Base-by-base conservation (phyloP, 2,888 invertebrate genomes). In the Nebria brevicollis region DNA sequence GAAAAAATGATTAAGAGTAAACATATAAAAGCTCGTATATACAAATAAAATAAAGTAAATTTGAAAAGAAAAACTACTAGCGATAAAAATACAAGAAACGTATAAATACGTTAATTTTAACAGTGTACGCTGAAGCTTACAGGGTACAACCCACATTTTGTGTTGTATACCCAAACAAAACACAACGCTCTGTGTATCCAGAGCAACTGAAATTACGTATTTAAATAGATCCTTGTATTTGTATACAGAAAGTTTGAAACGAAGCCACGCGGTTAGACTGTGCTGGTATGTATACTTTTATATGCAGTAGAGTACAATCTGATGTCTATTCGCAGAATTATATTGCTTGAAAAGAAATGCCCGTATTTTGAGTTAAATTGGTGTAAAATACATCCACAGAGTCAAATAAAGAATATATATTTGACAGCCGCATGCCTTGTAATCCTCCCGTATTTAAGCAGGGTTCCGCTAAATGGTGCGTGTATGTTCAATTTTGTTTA, bases 301-400 rank as follows among this genome's bases (percentile, higher is more conserved):
- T 15, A 7, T 34, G 68, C 20, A 11, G 68, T 11, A 15, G 4
- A 10, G 66, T 65, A 78, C 78, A 73, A 15, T 78, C 78, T 74
- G 41, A 42, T n/a, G 15, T 42, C 42, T 20, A 20, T 74, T 74
- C 73, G 66, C 78, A 78, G 75, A 66, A 72, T 81, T 81, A 81
- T 81, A 81, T 81, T 77, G 81, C 77, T 81, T 76, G 81, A 81
- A 81, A 81, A 81, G 81, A 81, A 81, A 81, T 81, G 81, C 72
- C 73, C 81, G 81, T 81, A 81, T 81, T 81, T 81, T 81, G 77
- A 77, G 81, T 81, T 81, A 81, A 81, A 81, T 81, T 81, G 81
- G 81, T 81, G 81, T 81, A 81, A 81, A 81, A 81, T 81, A 81
- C 81, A 81, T 81, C 77, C 81, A 43, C 81, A 77, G 72, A 77